Evolutionary conservation across 2,797 vertebrate genomes (phyloP), one percentile per base, ranked within the genome.

Genomic region (Agapornis canus): DNA sequence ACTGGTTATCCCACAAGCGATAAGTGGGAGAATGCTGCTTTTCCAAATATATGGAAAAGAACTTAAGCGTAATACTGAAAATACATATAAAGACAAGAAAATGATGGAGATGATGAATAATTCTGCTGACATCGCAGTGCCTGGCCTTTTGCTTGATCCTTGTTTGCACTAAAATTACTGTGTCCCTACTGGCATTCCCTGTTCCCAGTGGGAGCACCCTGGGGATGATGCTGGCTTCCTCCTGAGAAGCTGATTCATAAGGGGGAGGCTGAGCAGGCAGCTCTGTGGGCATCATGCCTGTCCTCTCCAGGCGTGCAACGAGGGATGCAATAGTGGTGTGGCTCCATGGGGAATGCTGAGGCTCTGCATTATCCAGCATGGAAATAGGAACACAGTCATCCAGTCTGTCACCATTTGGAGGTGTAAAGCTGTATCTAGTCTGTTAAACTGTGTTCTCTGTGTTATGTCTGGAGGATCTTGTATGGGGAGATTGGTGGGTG

Each of bases 91-190:
- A 61, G 31, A 14, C 6, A 40, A 75, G 15, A 37, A 57, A 52
- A 45, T 59, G 26, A 31, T 17, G 13, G n/a, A 79, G 51, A 25
- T 18, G 16, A 6, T 0, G 7, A 69, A 27, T 15, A 54, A 51
- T 39, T 73, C 35, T 14, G 31, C 25, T 31, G 70, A 9, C 31
- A 18, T 16, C 0, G 0, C 3, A 4, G 20, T 3, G 3, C 45
- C 52, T 8, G 2, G 40, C 10, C 6, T 85, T 76, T 61, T 42
- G 56, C 14, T n/a, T 65, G 26, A 25, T 82, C 45, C 32, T 61
- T 49, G 17, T 54, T 69, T 65, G 5, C 13, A 57, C 8, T n/a
- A 26, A 43, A 47, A 78, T 5, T 0, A 0, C 71, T 66, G 51
- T 22, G 47, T 52, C 45, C 75, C 51, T 82, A 31, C 69, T 54